Evolutionary conservation across 2,888 invertebrate genomes (phyloP).

Genomic region (Drosophila demipolita): DNA sequence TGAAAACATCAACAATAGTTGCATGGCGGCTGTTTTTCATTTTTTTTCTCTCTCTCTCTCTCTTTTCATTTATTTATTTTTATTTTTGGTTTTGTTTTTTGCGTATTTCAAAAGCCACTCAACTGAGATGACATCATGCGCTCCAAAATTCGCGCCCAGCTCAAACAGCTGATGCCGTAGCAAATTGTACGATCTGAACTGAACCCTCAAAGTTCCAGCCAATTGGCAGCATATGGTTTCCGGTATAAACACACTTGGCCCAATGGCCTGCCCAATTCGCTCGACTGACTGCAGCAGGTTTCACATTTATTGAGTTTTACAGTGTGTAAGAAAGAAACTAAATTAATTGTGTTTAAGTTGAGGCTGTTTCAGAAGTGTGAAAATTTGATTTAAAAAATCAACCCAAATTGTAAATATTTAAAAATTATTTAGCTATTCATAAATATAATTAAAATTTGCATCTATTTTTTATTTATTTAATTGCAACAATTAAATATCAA

Average conservation of each 20-base stretch:
- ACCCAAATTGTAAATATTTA: not conserved
- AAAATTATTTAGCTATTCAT: not conserved
- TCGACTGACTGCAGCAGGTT: not conserved
- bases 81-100: not conserved
- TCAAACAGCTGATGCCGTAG: slow-evolving; percentile 73
- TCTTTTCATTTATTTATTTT: slow-evolving; percentile 15
- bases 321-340: slow-evolving; percentile 4
- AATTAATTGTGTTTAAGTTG: slow-evolving; percentile 2
- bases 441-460: no score
- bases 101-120: slow-evolving; percentile 64
- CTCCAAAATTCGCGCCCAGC: slow-evolving; percentile 32
- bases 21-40: slow-evolving; percentile 54
- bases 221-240: slow-evolving; percentile 72
- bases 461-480: not conserved
- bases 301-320: not conserved
- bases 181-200: slow-evolving; percentile 66
- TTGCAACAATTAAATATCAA: slow-evolving; percentile 36
- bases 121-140: slow-evolving; percentile 83
- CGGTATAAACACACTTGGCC: slow-evolving; percentile 51
- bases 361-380: not conserved
- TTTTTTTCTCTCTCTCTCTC: not conserved
- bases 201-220: slow-evolving; percentile 40
- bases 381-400: not conserved
- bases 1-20: slow-evolving; percentile 66
- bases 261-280: slow-evolving; percentile 10